phyloP scores from a whole-genome alignment of 2,797 vertebrate genomes.

The Tokudaia muenninki region DNA sequence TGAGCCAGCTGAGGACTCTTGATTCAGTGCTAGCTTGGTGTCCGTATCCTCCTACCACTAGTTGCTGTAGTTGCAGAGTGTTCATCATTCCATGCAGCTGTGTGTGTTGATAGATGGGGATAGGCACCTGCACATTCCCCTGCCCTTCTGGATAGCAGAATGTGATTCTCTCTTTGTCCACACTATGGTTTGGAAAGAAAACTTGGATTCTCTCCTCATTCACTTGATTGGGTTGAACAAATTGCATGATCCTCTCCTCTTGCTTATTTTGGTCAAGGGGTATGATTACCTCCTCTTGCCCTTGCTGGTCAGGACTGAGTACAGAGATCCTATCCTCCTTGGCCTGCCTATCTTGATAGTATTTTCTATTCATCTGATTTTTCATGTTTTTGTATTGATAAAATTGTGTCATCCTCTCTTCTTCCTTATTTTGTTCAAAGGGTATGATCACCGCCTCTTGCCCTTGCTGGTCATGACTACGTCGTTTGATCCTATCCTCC shows the following conservation, averaged over 20 bases:
- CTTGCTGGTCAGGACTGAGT: neutral
- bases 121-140: neutral
- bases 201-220: neutral
- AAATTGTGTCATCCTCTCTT: too few species aligned
- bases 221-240: neutral
- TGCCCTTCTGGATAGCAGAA: too few species aligned
- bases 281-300: neutral
- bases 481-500: too few species aligned
- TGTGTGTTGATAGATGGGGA: neutral
- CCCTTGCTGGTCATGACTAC: too few species aligned
- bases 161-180: neutral
- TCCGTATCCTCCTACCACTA: neutral
- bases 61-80: neutral
- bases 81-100: neutral
- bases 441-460: too few species aligned
- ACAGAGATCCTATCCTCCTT: rapidly evolving
- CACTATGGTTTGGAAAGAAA: too few species aligned
- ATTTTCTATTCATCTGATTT: too few species aligned
- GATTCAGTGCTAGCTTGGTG: neutral
- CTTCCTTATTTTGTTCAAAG: too few species aligned
- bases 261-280: neutral
- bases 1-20: neutral
- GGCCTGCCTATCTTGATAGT: too few species aligned
- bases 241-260: neutral
- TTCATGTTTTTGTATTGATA: too few species aligned